Base-by-base conservation (phyloP, 2,888 invertebrate genomes). In the Venusia cambrica region DNA sequence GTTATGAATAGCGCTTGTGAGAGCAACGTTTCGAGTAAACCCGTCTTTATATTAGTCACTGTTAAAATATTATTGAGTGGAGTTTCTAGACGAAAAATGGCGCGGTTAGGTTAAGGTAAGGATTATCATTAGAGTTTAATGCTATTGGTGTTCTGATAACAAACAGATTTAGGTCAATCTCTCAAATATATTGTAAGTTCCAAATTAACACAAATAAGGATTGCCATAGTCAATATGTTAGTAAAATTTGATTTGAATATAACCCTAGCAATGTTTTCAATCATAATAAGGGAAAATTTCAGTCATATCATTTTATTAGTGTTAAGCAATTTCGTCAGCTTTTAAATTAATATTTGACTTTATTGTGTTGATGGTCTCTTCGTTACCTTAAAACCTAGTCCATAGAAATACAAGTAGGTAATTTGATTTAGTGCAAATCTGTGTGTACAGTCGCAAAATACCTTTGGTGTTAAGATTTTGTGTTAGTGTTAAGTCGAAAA, bases 301-400 rank as follows among this genome's bases (percentile, higher is more conserved):
- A n/a, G n/a, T n/a, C n/a, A n/a, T n/a, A n/a, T n/a, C n/a, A n/a
- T n/a, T n/a, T n/a, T n/a, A n/a, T n/a, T n/a, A n/a, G n/a, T n/a
- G n/a, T n/a, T n/a, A n/a, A n/a, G n/a, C n/a, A n/a, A n/a, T n/a
- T n/a, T n/a, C n/a, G n/a, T n/a, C n/a, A n/a, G n/a, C n/a, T n/a
- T n/a, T n/a, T n/a, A n/a, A n/a, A n/a, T n/a, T n/a, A n/a, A n/a
- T n/a, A n/a, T n/a, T n/a, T n/a, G n/a, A n/a, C n/a, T n/a, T n/a
- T n/a, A n/a, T 48, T 45, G 50, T 55, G 49, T 54, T 52, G 47
- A 51, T 64, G 62, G 69, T 72, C 61, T 67, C 61, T 58, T 58
- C 64, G 80, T 83, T 81, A 83, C 81, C 83, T 54, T 68, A 63
- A 61, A 62, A 56, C 64, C 84, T 84, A 84, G 84, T 84, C 84